A percentile compares a stretch with the other conserved stretches of the same genome.
phyloP scores from a whole-genome alignment of 1,140 invertebrate genomes.

The Magallana angulata region DNA sequence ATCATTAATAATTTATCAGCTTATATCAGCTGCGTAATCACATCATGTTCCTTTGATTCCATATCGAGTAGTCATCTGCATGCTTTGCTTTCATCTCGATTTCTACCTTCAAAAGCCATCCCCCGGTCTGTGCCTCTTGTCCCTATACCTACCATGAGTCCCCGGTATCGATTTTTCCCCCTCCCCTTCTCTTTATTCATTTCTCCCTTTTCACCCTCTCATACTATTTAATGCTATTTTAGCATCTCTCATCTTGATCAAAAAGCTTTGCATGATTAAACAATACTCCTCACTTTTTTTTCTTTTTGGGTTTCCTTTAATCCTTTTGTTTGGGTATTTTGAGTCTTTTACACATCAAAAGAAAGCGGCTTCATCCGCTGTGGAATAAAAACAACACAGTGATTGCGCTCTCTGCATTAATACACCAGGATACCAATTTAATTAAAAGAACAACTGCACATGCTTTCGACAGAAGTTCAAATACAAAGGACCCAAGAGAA shows the following conservation, averaged over 20 bases:
- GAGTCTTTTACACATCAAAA: slow-evolving; percentile 35
- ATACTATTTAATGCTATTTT: not conserved
- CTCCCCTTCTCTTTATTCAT: not conserved
- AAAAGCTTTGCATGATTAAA: slow-evolving; percentile 37
- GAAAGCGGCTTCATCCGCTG: slow-evolving; percentile 8
- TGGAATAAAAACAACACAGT: slow-evolving; percentile 24
- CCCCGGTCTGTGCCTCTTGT: not conserved
- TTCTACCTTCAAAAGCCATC: slow-evolving; percentile 25
- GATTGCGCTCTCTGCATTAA: slow-evolving; percentile 18
- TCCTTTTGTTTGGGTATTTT: slow-evolving; percentile 25
- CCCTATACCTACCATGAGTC: slow-evolving; percentile 4
- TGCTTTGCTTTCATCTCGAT: slow-evolving; percentile 13
- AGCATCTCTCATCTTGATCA: slow-evolving; percentile 30
- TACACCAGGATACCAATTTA: slow-evolving; percentile 34
- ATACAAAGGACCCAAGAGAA: not conserved
- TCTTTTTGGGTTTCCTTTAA: slow-evolving; percentile 8
- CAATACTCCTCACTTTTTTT: slow-evolving; percentile 8
- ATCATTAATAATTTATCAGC: slow-evolving; percentile 37
- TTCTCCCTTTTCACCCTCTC: not conserved
- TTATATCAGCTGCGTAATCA: slow-evolving; percentile 29
- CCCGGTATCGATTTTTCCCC: not conserved
- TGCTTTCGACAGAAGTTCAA: slow-evolving; percentile 1
- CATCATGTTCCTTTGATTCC: slow-evolving; percentile 14
- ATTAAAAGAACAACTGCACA: slow-evolving; percentile 48
- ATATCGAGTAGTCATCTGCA: not conserved